A percentile compares a stretch with the other conserved stretches of the same genome.
phyloP scores from a whole-genome alignment of 2,113 vertebrate species.

The Rhinopomastus cyanomelas region DNA sequence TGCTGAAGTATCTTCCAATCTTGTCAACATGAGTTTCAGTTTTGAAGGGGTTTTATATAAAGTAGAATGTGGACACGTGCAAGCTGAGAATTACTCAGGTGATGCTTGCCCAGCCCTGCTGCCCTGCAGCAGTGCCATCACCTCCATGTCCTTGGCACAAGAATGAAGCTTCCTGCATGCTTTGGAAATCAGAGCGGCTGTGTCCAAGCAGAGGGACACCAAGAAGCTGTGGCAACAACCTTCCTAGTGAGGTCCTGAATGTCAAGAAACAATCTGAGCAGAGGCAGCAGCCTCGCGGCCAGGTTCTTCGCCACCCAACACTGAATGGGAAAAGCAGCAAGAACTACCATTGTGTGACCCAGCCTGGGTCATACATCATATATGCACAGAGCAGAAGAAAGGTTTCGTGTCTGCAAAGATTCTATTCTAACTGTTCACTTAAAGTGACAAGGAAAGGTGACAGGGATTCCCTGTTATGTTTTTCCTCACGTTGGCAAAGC shows the following conservation, averaged over 20 bases:
- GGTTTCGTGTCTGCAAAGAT: background rate
- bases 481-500: background rate
- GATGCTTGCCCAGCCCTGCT: background rate
- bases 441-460: background rate
- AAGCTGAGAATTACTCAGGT: background rate
- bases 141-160: fast-evolving
- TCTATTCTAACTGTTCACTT: background rate
- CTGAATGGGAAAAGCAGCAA: background rate
- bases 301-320: background rate
- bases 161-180: fast-evolving
- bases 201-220: background rate
- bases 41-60: background rate
- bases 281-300: background rate
- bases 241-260: background rate
- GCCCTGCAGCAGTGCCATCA: background rate
- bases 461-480: fast-evolving
- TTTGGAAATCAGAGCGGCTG: background rate
- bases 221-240: background rate
- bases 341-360: background rate
- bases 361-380: background rate
- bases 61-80: background rate
- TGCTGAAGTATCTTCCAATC: background rate
- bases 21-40: background rate
- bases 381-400: background rate
- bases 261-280: background rate